Conservation (phyloP, 2,888 invertebrate species). For the Drosophila rellima region DNA sequence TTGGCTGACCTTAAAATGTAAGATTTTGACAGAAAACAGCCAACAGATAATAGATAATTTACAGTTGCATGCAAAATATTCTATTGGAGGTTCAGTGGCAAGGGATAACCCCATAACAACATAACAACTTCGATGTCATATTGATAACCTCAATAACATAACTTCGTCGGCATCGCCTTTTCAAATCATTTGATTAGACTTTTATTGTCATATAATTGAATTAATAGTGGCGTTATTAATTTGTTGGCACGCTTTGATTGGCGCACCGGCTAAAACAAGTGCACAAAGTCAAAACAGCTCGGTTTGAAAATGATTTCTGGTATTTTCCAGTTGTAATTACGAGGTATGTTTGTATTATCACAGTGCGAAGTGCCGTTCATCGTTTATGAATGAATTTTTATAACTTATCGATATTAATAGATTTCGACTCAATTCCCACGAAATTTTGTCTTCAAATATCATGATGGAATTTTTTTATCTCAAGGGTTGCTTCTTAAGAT, state of each 20-base stretch:
- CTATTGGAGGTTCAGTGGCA: conserved; percentile 3
- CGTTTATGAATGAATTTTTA: not conserved
- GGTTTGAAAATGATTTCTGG: conserved; percentile 58
- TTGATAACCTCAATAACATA: conserved; percentile 17
- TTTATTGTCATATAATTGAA: conserved; percentile 82
- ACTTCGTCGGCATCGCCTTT: conserved; percentile 21
- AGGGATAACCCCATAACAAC: conserved; percentile 10
- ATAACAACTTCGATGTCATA: conserved; percentile 6
- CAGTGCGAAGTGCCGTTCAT: conserved; percentile 11
- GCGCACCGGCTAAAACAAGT: conserved; percentile 40
- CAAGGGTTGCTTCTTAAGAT: not conserved
- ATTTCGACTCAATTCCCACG: not conserved
- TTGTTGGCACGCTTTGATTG: conserved; percentile 67
- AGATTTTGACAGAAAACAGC: conserved; percentile 57
- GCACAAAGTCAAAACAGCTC: conserved; percentile 34
- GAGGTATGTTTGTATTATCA: conserved; percentile 41
- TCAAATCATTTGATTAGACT: conserved; percentile 77
- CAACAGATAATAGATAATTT: conserved; percentile 50
- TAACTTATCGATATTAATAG: not conserved
- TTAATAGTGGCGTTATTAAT: conserved; percentile 67
- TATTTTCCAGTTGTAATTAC: conserved; percentile 74
- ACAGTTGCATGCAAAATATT: conserved; percentile 34
- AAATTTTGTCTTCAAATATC: not conserved
- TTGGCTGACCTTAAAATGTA: conserved; percentile 34
- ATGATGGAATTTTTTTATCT: not conserved